phyloP scores from a whole-genome alignment of 2,113 vertebrate genomes.

The Struthidea cinerea region DNA sequence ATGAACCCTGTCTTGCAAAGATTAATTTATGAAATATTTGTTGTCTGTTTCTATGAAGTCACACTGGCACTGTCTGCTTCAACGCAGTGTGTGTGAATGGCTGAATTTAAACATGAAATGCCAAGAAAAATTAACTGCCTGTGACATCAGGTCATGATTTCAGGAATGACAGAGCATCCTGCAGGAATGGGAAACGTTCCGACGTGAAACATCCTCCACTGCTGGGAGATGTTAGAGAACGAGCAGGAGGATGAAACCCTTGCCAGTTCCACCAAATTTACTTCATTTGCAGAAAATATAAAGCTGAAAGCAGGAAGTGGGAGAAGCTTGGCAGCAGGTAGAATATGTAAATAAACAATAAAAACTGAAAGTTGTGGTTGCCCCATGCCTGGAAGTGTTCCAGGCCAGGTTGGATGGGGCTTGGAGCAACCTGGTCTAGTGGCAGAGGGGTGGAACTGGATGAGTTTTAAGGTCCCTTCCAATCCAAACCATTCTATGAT shows the following conservation, averaged over 20 bases:
- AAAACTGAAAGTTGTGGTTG: neutral
- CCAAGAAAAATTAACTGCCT: slow-evolving; percentile 41
- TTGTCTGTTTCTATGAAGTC: slow-evolving; percentile 65
- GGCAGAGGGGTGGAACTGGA: neutral
- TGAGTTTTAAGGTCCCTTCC: neutral
- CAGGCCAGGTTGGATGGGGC: neutral
- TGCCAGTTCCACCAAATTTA: neutral
- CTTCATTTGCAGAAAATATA: neutral
- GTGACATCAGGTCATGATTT: neutral
- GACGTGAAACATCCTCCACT: neutral
- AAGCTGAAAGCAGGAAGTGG: neutral
- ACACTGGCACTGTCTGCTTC: neutral
- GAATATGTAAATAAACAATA: neutral
- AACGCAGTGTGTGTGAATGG: neutral
- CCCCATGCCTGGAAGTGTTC: neutral
- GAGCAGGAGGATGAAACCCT: neutral
- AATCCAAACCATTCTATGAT: neutral
- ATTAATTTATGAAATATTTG: slow-evolving; percentile 67
- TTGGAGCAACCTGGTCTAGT: neutral
- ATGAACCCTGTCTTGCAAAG: slow-evolving; percentile 72
- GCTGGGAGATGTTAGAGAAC: neutral
- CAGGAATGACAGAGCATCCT: neutral
- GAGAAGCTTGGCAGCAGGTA: neutral
- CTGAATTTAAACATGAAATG: neutral
- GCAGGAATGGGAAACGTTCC: neutral